phyloP scores from a whole-genome alignment of 2,888 invertebrate species.

The Syrista parreyssii region DNA sequence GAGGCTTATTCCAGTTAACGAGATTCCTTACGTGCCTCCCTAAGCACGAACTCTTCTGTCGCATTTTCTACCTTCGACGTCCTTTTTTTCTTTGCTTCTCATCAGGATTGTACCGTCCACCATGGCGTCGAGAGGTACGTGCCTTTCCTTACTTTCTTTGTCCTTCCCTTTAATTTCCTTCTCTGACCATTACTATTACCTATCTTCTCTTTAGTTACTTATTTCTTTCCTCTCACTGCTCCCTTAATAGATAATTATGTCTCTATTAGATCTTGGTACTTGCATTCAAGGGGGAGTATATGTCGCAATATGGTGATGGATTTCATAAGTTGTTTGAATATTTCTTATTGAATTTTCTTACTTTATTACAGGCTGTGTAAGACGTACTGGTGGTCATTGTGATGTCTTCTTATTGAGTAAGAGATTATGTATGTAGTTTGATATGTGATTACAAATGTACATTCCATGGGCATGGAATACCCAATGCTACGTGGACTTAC shows the following conservation, averaged over 20 bases:
- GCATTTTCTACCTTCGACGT: slow-evolving; percentile 28
- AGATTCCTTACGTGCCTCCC: slow-evolving; percentile 6
- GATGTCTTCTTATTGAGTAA: background rate
- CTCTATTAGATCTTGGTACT: background rate
- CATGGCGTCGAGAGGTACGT: background rate
- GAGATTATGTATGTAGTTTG: background rate
- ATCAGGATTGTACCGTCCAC: background rate
- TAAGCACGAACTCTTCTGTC: slow-evolving; percentile 30
- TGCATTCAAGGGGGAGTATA: background rate
- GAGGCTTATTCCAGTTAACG: background rate
- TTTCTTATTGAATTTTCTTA: background rate
- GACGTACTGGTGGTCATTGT: background rate
- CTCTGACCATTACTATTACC: background rate
- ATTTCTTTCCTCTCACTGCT: background rate
- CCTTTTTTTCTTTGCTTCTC: background rate
- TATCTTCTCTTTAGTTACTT: background rate
- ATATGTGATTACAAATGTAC: background rate
- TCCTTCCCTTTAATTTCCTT: background rate
- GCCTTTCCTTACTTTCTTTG: background rate
- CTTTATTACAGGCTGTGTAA: background rate
- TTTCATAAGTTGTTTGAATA: background rate
- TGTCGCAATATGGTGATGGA: background rate
- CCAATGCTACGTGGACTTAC: background rate
- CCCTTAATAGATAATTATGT: background rate
- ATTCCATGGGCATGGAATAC: background rate